Evolutionary conservation across 2,888 invertebrate species (phyloP).

Genomic region (Cecidostiba fungosa): DNA sequence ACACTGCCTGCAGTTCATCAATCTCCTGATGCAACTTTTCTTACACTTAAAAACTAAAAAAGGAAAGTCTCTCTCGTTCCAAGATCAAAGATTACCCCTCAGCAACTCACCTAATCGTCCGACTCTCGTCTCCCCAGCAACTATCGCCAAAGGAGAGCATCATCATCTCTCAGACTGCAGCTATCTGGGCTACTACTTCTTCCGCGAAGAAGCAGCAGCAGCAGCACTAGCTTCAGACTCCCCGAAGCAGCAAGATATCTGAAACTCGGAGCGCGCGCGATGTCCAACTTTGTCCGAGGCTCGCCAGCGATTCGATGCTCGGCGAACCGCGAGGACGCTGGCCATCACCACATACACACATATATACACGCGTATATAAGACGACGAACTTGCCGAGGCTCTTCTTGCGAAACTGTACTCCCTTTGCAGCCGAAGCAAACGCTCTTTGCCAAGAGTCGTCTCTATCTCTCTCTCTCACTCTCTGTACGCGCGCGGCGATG

Average conservation of each 20-base stretch:
- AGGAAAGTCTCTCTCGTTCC: not conserved
- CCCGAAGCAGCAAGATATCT: not conserved
- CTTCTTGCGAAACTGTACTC: not conserved
- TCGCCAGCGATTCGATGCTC: conserved; percentile 50
- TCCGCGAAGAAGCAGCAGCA: not conserved
- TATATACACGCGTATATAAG: conserved; percentile 56
- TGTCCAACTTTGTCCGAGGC: conserved; percentile 5
- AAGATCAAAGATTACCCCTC: conserved; percentile 16
- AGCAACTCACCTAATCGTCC: conserved; percentile 14
- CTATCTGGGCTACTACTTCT: not conserved
- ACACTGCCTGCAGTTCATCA: too few relatives aligned
- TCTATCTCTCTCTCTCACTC: not conserved
- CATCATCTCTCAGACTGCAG: not conserved
- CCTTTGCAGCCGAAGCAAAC: not conserved
- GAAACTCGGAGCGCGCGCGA: not conserved
- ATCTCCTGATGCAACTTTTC: too few relatives aligned
- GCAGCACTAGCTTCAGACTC: not conserved
- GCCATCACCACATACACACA: not conserved
- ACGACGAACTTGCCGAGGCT: conserved; percentile 47
- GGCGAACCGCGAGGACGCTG: conserved; percentile 66
- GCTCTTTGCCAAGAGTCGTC: not conserved
- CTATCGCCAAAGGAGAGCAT: not conserved
- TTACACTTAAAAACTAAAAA: too few relatives aligned
- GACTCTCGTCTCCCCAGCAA: not conserved
- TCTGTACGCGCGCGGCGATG: conserved; percentile 70